Base-by-base conservation (phyloP, 30 jellyfish, hydroid and myxozoan species). In the Haliclystus octoradiatus region DNA sequence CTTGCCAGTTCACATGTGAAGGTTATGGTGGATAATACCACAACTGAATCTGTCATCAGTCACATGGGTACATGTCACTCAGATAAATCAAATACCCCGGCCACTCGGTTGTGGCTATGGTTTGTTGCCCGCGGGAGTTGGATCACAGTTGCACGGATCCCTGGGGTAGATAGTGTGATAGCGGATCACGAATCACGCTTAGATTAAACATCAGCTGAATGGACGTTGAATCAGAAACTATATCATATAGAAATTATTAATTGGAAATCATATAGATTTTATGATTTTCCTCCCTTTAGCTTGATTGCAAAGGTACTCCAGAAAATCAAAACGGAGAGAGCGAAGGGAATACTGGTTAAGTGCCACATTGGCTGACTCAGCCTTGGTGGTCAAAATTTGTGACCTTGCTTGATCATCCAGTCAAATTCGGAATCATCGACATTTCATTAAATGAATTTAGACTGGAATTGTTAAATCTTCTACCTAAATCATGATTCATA, bases 21-120 rank as follows among this genome's bases (percentile, higher is more conserved):
- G 34, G 78, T 80, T 28, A 70, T 53, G 81, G 75, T 71, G 31
- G 93, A 80, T 40, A 71, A 80, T 31, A 72, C 93, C 62, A 50
- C 82, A 25, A 86, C 64, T 33, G 93, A 67, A 28, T 51, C 85
- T 19, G 35, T 62, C 27, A 34, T 80, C 19, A 80, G 72, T 60
- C 28, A 65, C 19, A 65, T 80, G 85, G 93, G 84, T 14, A 70
- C 79, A 22, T 29, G 73, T 24, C 78, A 61, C 33, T 50, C 69
- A 35, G 75, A 24, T 33, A 23, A 26, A 25, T 22, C 30, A 4
- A 50, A 63, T 72, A 31, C 60, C n/a, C 28, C 65, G 3, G 57
- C 72, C 15, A 34, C 28, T 28, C 31, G 25, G 7, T 29, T 80
- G 31, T 71, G 76, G 86, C 28, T 4, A 4, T 80, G 74, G 34